phyloP scores from a whole-genome alignment of 2,113 vertebrate species.

The Bungarus multicinctus region DNA sequence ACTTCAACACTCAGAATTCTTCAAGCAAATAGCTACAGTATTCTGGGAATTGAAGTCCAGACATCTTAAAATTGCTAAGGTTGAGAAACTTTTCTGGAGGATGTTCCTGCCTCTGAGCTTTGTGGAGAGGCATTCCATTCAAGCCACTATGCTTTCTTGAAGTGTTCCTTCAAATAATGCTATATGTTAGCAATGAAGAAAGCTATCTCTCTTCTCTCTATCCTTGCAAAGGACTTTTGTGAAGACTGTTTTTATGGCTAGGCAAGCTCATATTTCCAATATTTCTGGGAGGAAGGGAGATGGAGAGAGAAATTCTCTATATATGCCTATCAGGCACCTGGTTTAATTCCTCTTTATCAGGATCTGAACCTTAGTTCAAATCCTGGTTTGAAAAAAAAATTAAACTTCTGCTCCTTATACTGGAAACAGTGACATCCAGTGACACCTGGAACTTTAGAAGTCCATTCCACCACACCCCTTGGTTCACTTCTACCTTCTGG shows the following conservation, averaged over 20 bases:
- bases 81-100: neutral
- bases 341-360: neutral
- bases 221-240: neutral
- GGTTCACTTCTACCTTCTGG: neutral
- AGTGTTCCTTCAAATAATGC: neutral
- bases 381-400: neutral
- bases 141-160: neutral
- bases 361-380: neutral
- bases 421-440: neutral
- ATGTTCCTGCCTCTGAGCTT: neutral
- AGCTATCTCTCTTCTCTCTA: neutral
- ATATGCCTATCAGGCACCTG: neutral
- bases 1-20: neutral
- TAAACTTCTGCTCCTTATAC: neutral
- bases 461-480: accelerated
- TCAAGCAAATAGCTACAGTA: neutral
- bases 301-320: neutral
- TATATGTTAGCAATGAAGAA: neutral
- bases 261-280: neutral
- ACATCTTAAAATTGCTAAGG: neutral
- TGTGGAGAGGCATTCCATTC: neutral
- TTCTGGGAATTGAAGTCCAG: neutral
- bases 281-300: neutral
- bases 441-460: neutral
- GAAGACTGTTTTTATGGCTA: neutral